Percentiles rank a stretch among this genome's conserved stretches.
phyloP scores from a whole-genome alignment of 2,888 invertebrate genomes.

The Herminia tarsipennalis region DNA sequence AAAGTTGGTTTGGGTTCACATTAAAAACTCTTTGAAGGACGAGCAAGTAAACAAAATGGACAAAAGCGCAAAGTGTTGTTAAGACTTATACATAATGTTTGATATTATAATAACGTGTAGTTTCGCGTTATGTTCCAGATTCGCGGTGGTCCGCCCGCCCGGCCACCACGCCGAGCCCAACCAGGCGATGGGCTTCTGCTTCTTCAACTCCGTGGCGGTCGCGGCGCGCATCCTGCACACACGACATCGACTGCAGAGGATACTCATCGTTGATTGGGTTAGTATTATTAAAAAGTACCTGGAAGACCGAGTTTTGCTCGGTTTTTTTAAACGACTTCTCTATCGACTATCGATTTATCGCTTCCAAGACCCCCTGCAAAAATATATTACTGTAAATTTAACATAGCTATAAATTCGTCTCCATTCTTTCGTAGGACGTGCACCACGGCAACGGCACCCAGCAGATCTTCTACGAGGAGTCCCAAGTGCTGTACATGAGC shows the following conservation, averaged over 20 bases:
- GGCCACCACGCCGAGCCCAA: conserved; percentile 97
- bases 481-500: conserved; percentile 97
- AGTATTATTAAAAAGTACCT: conserved; percentile 12
- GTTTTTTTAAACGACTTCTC: too few species aligned
- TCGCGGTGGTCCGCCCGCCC: conserved; percentile 99
- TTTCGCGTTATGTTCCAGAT: conserved; percentile 88
- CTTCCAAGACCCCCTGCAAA: too few species aligned
- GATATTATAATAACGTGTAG: too few species aligned
- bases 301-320: too few species aligned
- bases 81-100: too few species aligned
- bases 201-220: conserved; percentile 99
- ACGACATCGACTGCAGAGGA: conserved; percentile 92
- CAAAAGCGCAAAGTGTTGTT: too few species aligned
- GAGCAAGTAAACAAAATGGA: too few species aligned
- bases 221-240: conserved; percentile 96
- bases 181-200: conserved; percentile 99
- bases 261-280: conserved; percentile 99
- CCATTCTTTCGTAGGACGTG: conserved; percentile 94
- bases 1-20: too few species aligned
- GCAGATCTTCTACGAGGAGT: conserved; percentile 98
- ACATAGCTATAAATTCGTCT: too few species aligned
- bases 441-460: conserved; percentile 99
- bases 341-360: too few species aligned
- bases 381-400: too few species aligned
- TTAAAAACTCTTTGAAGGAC: too few species aligned